Base-by-base conservation (phyloP, 2,113 vertebrate genomes). In the Leptodactylus fuscus region DNA sequence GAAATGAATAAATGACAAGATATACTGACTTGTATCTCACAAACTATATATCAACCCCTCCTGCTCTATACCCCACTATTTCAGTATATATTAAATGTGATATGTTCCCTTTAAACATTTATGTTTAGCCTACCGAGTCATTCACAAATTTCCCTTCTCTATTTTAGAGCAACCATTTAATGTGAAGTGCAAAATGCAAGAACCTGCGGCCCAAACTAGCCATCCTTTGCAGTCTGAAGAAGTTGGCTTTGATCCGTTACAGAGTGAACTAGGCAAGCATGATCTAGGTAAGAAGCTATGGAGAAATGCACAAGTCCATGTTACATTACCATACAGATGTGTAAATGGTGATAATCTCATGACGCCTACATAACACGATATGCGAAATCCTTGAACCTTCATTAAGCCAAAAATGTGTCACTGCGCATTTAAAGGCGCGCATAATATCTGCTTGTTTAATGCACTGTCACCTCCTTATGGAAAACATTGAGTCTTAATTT, bases 151-250 rank as follows among this genome's bases (percentile, higher is more conserved):
- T 69, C 11, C 22, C 15, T 71, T 53, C 11, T 46, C 13, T 81
- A 10, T n/a, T 86, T 58, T 53, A 86, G 49, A 46, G 24, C 22
- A 34, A 67, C 13, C 22, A 60, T 58, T 80, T 24, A 16, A 55
- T 46, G n/a, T 34, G 32, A 60, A 58, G 87, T 62, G 79, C 83
- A 88, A 60, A 89, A 99, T 99, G 98, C 96, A 97, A 93, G 95
- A 97, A 91, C 95, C 96, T 74, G 93, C 94, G 82, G 94, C 96
- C 53, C 96, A 97, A 94, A 95, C 96, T 24, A 94, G 92, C 83
- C 97, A 99, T 88, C 97, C 98, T 80, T 94, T 99, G 87, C 97
- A 98, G 94, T 89, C 94, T 55, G 97, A 97, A 70, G 98, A 99
- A 95, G 95, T 97, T 5, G 97, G 97, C 46, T 94, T 96, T 38